These are phyloP conservation scores for Amphipoea oculea DNA, from an alignment of 2,888 invertebrate species.

Conservation along the genomic window DNA sequence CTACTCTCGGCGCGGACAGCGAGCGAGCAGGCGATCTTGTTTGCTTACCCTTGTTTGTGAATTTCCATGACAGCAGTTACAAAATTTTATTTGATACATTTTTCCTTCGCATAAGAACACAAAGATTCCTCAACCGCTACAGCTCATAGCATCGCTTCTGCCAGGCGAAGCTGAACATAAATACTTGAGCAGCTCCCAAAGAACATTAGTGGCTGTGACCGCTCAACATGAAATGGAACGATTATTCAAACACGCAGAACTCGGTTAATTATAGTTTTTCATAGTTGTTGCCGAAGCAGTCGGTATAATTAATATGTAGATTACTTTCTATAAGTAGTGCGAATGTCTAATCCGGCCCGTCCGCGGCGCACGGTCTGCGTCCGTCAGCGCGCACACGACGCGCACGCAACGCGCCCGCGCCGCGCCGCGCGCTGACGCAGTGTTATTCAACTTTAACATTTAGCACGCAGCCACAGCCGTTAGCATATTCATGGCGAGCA, in stretches of 20 bases:
- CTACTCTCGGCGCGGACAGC: not conserved
- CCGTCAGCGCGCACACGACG: conserved; percentile 61
- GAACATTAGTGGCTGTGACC: conserved; percentile 22
- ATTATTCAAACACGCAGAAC: conserved; percentile 59
- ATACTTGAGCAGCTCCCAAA: conserved; percentile 33
- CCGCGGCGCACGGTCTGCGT: conserved; percentile 54
- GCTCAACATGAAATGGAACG: conserved; percentile 40
- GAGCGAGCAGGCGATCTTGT: conserved; percentile 33
- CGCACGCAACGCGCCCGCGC: conserved; percentile 40
- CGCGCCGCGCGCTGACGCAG: conserved; percentile 61
- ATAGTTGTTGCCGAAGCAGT: conserved; percentile 44
- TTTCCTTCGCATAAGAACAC: conserved; percentile 5
- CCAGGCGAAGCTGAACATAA: conserved; percentile 23
- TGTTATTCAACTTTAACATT: conserved; percentile 90
- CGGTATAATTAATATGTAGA: conserved; percentile 69
- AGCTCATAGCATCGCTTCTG: not conserved
- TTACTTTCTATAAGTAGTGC: conserved; percentile 61
- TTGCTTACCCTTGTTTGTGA: conserved; percentile 57
- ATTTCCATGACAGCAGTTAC: conserved; percentile 14
- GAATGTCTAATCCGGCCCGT: conserved; percentile 66
- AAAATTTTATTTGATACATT: conserved; percentile 40
- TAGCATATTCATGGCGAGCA: conserved; percentile 85
- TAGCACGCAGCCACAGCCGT: conserved; percentile 80
- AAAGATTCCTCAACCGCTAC: not conserved
- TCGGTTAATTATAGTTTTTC: conserved; percentile 63